Evolutionary conservation across 2,888 invertebrate genomes (phyloP).

Genomic region (Eurytoma californica): DNA sequence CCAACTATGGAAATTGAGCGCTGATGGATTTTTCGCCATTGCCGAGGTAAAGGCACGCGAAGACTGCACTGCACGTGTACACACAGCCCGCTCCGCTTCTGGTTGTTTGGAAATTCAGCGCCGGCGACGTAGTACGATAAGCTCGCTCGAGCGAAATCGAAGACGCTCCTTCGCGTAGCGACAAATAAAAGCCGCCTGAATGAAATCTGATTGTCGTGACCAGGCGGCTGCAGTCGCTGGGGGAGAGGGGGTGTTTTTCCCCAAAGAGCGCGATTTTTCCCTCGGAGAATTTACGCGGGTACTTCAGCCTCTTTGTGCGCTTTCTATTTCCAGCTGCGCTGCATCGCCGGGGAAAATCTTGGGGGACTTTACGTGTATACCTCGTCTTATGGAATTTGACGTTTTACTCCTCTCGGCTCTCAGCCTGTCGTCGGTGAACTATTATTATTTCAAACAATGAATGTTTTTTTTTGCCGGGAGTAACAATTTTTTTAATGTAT

Average conservation of each 20-base stretch:
- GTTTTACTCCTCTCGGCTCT: too few species aligned
- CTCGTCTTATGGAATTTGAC: too few species aligned
- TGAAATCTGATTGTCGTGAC: conserved; percentile 18
- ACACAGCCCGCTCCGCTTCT: neutral
- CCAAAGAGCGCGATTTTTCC: neutral
- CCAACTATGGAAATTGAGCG: too few species aligned
- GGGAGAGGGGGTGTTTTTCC: neutral
- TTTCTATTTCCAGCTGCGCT: neutral
- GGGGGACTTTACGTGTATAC: too few species aligned
- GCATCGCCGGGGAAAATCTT: too few species aligned
- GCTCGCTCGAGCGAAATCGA: neutral
- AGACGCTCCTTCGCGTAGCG: conserved; percentile 2
- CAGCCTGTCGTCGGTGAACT: too few species aligned
- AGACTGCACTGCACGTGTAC: neutral
- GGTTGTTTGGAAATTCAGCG: neutral
- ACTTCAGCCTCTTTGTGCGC: neutral
- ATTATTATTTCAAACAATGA: too few species aligned
- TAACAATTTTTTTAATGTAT: too few species aligned
- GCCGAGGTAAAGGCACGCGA: neutral
- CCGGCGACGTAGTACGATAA: neutral
- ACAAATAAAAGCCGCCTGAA: conserved; percentile 10
- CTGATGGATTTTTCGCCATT: too few species aligned
- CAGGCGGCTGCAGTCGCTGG: neutral
- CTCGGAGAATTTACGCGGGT: neutral
- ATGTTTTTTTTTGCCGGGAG: too few species aligned